phyloP scores from a whole-genome alignment of 2,113 vertebrate species.

The Vulpes lagopus region DNA sequence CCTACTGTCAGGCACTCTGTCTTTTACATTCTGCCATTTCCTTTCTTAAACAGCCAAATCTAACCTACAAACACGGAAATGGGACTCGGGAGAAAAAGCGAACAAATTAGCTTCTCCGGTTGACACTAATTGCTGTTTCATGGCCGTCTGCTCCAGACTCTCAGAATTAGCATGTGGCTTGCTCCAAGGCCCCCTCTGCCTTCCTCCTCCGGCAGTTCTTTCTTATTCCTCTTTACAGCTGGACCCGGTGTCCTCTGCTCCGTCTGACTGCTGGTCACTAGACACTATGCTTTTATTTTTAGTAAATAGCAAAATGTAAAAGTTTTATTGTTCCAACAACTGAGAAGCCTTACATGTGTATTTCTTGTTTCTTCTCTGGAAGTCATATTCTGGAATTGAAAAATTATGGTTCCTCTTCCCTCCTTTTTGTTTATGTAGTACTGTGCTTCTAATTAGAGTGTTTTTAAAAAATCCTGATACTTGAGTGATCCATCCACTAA shows the following conservation, averaged over 20 bases:
- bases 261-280: neutral
- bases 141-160: neutral
- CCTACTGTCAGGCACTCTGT: neutral
- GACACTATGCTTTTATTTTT: neutral
- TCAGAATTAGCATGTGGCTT: fast-evolving
- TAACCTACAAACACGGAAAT: neutral
- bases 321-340: neutral
- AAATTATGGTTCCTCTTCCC: neutral
- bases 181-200: neutral
- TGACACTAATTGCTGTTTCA: conserved; percentile 16
- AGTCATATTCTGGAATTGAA: conserved; percentile 13
- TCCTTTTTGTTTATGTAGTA: neutral
- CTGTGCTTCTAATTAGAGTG: neutral
- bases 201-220: neutral
- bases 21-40: conserved; percentile 19
- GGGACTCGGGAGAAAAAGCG: neutral
- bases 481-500: neutral
- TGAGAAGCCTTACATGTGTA: neutral
- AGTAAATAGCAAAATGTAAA: neutral
- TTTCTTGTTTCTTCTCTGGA: conserved; percentile 12
- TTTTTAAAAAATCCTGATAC: no score
- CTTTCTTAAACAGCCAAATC: neutral
- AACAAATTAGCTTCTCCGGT: neutral
- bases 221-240: neutral
- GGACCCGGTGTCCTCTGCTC: neutral